These are phyloP conservation scores for Rosalia funebris DNA, from an alignment of 2,888 invertebrate species.

Conservation along the genomic window DNA sequence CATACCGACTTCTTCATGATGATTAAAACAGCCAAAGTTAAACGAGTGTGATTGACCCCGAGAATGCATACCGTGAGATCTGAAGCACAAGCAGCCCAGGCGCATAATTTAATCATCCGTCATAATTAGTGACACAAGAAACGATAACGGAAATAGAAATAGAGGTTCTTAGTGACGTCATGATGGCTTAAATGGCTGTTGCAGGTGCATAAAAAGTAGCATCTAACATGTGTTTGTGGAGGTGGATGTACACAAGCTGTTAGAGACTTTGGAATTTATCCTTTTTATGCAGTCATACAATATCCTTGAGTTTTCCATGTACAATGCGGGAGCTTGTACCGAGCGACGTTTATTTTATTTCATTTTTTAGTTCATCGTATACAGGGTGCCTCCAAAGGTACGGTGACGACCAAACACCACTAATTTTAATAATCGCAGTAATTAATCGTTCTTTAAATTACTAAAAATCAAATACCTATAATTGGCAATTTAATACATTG, in stretches of 20 bases:
- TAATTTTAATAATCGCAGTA: no score
- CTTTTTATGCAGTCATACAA: conserved; percentile 14
- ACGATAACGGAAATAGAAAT: conserved; percentile 28
- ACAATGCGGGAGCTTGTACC: not conserved
- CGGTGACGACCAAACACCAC: no score
- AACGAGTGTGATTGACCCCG: conserved; percentile 50
- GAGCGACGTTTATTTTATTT: no score
- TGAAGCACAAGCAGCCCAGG: conserved; percentile 17
- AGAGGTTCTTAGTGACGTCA: conserved; percentile 17
- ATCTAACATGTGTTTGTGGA: conserved; percentile 23
- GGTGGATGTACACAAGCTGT: conserved; percentile 7
- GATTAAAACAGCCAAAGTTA: conserved; percentile 47
- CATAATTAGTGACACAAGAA: conserved; percentile 22
- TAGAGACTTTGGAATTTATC: conserved; percentile 17
- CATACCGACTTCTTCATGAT: conserved; percentile 47
- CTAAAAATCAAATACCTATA: no score
- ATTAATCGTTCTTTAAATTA: no score
- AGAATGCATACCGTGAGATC: conserved; percentile 31
- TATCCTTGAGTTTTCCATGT: not conserved
- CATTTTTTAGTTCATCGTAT: no score
- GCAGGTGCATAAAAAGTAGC: conserved; percentile 28
- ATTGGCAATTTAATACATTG: no score
- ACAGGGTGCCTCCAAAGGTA: no score
- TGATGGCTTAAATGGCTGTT: conserved; percentile 8
- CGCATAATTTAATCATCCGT: conserved; percentile 23